phyloP scores from a whole-genome alignment of 1,140 invertebrate genomes.

The Mactra quadrangularis region DNA sequence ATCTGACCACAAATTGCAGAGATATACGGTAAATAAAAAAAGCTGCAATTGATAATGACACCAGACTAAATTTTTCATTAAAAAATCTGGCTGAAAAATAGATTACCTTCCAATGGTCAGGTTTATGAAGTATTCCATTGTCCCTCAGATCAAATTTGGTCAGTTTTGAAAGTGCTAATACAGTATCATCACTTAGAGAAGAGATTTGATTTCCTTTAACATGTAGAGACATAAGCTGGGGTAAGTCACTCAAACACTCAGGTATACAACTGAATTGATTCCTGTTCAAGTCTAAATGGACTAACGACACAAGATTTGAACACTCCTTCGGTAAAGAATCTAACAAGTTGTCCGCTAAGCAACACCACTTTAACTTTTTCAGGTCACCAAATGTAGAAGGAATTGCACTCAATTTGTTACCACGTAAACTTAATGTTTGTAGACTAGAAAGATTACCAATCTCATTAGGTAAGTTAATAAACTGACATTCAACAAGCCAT shows the following conservation, averaged over 20 bases:
- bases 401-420: conserved; percentile 71
- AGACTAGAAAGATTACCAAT: conserved; percentile 75
- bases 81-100: no score
- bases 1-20: no score
- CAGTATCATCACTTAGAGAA: conserved; percentile 73
- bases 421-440: conserved; percentile 74
- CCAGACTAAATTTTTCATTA: no score
- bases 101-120: conserved; percentile 80
- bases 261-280: conserved; percentile 77
- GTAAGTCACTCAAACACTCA: conserved; percentile 70
- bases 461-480: conserved; percentile 73
- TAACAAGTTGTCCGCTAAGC: conserved; percentile 78
- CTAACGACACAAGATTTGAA: conserved; percentile 68
- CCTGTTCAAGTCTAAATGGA: conserved; percentile 77
- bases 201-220: conserved; percentile 74
- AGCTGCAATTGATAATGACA: no score
- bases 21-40: no score
- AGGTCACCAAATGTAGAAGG: conserved; percentile 74
- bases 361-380: conserved; percentile 75
- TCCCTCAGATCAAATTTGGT: conserved; percentile 79
- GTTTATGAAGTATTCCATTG: conserved; percentile 71
- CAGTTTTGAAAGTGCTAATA: conserved; percentile 74
- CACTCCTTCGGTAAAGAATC: conserved; percentile 71
- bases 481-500: conserved; percentile 77
- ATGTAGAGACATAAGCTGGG: conserved; percentile 68